Conservation (phyloP, 2,888 invertebrate genomes). For the Ectemnius cavifrons region DNA sequence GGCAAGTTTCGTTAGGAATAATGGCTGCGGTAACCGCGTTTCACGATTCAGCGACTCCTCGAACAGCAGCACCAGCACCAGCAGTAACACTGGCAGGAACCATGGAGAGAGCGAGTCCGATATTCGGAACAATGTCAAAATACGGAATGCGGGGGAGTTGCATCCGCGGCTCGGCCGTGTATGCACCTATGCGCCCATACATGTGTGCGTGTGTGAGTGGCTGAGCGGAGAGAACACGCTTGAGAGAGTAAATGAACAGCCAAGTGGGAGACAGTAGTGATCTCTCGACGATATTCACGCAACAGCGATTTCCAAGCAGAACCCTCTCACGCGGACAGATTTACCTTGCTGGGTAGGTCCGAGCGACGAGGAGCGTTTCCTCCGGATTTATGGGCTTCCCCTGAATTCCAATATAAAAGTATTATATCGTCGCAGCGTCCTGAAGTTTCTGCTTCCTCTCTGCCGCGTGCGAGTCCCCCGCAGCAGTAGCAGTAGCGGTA, state of each 20-base stretch:
- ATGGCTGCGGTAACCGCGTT: conserved; percentile 28
- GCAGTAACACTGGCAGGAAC: not conserved
- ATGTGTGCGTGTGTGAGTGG: too few relatives aligned
- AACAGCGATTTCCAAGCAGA: conserved; percentile 32
- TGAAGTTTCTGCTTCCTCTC: conserved; percentile 20
- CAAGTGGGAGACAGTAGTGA: conserved; percentile 32
- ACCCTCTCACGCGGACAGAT: conserved; percentile 40
- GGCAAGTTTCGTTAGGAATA: conserved; percentile 9
- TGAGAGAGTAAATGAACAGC: conserved; percentile 11
- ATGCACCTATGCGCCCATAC: too few relatives aligned
- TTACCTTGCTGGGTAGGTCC: conserved; percentile 43
- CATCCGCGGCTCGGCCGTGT: not conserved
- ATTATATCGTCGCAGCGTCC: conserved; percentile 57
- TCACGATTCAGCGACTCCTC: conserved; percentile 33
- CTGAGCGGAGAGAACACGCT: not conserved
- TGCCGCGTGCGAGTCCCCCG: not conserved
- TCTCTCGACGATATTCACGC: conserved; percentile 57
- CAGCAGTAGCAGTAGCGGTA: not conserved
- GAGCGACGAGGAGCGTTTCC: conserved; percentile 32
- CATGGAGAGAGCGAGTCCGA: conserved; percentile 11
- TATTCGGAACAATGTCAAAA: conserved; percentile 41
- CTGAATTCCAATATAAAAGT: conserved; percentile 69
- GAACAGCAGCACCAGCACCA: conserved; percentile 4
- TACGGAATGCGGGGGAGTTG: conserved; percentile 5
- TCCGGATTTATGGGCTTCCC: conserved; percentile 69